These are phyloP conservation scores for Motacilla tschutschensis DNA, from an alignment of 2,113 vertebrate genomes.

Conservation along the genomic window DNA sequence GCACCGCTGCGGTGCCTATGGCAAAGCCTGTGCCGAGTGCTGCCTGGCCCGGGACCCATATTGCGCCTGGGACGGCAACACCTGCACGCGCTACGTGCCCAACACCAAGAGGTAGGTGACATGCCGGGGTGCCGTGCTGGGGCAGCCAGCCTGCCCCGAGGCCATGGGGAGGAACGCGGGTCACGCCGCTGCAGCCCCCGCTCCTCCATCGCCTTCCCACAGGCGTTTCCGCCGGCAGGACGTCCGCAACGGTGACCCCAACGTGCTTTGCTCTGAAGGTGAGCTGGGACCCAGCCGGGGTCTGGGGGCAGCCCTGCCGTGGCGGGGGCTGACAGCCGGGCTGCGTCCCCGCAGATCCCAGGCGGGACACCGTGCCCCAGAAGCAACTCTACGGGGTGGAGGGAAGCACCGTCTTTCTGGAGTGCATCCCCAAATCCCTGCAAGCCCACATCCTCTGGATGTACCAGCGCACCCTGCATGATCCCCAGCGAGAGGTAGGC, in stretches of 20 bases:
- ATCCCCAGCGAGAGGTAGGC: constrained; percentile 80
- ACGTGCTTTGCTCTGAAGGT: constrained; percentile 92
- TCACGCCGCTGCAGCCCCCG: fast-evolving
- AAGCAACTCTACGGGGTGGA: constrained; percentile 90
- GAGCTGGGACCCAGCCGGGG: fast-evolving
- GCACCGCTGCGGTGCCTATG: constrained; percentile 90
- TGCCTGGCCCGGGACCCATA: constrained; percentile 96
- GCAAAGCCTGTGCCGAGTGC: constrained; percentile 93
- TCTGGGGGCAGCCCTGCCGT: fast-evolving
- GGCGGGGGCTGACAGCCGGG: not conserved
- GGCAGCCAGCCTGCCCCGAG: fast-evolving
- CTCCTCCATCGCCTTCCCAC: not conserved
- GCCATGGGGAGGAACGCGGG: fast-evolving
- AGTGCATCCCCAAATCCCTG: constrained; percentile 93
- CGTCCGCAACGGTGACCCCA: constrained; percentile 92
- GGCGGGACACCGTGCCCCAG: constrained; percentile 78
- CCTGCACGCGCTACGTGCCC: constrained; percentile 91
- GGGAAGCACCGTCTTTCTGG: constrained; percentile 90
- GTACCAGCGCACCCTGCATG: constrained; percentile 78
- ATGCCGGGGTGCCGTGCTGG: fast-evolving
- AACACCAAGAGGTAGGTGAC: constrained; percentile 86
- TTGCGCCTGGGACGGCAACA: constrained; percentile 92
- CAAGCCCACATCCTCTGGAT: constrained; percentile 90
- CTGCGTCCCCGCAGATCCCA: constrained; percentile 72
- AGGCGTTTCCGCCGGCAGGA: constrained; percentile 95